Evolutionary conservation across 1,140 invertebrate genomes (phyloP), one percentile per base, ranked within the genome.

Genomic region (Pogonomyrmex barbatus): DNA sequence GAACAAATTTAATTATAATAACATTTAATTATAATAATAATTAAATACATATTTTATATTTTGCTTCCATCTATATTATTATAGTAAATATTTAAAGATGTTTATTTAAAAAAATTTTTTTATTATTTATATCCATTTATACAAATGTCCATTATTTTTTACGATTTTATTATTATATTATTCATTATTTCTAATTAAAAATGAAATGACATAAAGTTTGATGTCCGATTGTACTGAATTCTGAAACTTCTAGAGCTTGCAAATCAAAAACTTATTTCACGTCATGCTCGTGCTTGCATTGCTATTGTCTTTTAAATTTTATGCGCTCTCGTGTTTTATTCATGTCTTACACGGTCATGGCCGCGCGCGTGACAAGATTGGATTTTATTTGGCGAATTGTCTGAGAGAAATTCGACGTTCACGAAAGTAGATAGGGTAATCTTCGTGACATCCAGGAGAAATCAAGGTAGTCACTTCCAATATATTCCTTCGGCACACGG

Each of bases 351-450:
- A 73, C 68, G 54, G 52, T 60, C 68, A 73, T 45, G 52, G 67
- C 47, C 36, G 36, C 39, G 52, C 65, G 42, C 67, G 67, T 68
- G 39, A 83, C 54, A 60, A 60, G 54, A 83, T 75, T 83, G 79
- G 54, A 83, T 60, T 83, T 83, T 75, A 83, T 73, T 83, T 73
- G 68, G 42, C 42, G 79, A 83, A 89, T 89, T 87, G 88, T 89
- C 71, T 83, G 76, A 89, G 81, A 87, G 88, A 89, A 87, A 87
- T 87, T 89, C 87, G 88, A 89, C 88, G 52, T 87, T 78, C 88
- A 50, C 79, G 54, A 78, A 87, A 87, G 71, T 63, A 63, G 88
- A 89, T 86, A 89, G 88, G 88, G 88, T 87, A 89, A 89, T 89
- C 88, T 77, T 78, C 84, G 76, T 73, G 88, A 89, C 88, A 73